phyloP scores from a whole-genome alignment of 2,113 vertebrate genomes.

The Phyllostomus discolor region DNA sequence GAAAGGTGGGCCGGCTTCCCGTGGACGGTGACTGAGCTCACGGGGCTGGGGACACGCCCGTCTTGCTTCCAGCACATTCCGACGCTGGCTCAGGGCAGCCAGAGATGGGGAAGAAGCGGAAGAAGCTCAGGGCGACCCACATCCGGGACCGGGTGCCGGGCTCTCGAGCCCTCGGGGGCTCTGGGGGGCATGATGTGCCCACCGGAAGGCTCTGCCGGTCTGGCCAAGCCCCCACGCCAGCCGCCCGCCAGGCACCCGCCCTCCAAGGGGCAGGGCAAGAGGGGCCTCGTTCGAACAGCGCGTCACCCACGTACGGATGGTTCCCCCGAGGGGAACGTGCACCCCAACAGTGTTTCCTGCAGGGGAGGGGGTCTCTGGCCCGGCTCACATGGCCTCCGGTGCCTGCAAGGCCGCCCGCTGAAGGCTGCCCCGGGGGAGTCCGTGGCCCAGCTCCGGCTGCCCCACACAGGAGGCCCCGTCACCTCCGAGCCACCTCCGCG shows the following conservation, averaged over 20 bases:
- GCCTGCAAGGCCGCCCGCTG: neutral
- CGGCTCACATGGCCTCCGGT: fast-evolving
- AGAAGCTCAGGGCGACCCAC: neutral
- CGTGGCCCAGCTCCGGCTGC: neutral
- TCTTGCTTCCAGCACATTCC: neutral
- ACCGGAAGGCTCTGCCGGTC: no score
- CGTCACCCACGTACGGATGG: fast-evolving
- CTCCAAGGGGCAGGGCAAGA: no score
- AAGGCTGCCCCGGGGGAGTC: neutral
- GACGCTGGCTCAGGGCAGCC: fast-evolving
- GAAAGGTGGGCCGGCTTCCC: fast-evolving
- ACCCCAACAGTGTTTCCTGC: neutral
- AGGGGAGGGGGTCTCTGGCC: neutral
- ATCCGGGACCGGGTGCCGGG: fast-evolving
- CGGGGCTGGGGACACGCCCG: fast-evolving
- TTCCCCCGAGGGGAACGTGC: fast-evolving
- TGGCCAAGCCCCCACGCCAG: no score
- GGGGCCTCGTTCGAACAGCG: fast-evolving
- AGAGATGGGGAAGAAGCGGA: no score
- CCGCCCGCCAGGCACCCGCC: fast-evolving
- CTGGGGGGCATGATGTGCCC: no score
- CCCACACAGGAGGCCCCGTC: neutral
- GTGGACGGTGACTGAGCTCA: neutral
- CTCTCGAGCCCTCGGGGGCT: fast-evolving
- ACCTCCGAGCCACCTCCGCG: no score